A percentile compares a stretch with the other conserved stretches of the same genome.
These are phyloP conservation scores for Calonectris borealis DNA, from an alignment of 2,113 vertebrate species.

Conservation along the genomic window DNA sequence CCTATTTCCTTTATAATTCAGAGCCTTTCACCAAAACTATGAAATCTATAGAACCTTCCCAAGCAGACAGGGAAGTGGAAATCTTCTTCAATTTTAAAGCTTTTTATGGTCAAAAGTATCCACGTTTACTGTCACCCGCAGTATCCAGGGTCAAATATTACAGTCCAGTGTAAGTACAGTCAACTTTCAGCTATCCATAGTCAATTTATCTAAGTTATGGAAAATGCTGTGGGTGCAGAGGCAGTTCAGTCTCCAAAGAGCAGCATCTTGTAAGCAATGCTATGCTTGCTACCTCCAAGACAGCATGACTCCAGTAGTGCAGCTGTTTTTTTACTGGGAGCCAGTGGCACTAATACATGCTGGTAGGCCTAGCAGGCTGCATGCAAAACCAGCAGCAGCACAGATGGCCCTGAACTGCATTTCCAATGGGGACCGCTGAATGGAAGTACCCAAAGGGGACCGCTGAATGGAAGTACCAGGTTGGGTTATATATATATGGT, in stretches of 20 bases:
- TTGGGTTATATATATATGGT: not conserved
- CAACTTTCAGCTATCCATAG: not conserved
- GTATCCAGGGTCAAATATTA: not conserved
- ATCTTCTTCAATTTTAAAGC: not conserved
- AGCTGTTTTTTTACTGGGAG: not conserved
- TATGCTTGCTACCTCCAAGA: not conserved
- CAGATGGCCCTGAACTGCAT: not conserved
- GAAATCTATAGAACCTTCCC: not conserved
- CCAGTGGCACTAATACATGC: not conserved
- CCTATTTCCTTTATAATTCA: not conserved
- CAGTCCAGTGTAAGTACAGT: not conserved
- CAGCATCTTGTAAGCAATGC: not conserved
- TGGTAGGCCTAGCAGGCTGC: not conserved
- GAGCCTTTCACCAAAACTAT: not conserved
- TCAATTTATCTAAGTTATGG: not conserved
- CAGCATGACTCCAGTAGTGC: not conserved
- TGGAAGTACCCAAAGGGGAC: not conserved
- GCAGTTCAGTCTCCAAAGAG: not conserved
- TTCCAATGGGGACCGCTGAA: not conserved
- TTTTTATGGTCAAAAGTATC: not conserved
- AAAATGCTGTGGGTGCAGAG: not conserved
- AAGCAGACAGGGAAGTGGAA: not conserved
- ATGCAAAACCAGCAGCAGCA: not conserved
- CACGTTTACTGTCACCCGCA: not conserved
- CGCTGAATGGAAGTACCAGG: not conserved